Evolutionary conservation across 35 echinoderm and acorn worm genomes (phyloP).

Genomic region (Hemicentrotus pulcherrimus): DNA sequence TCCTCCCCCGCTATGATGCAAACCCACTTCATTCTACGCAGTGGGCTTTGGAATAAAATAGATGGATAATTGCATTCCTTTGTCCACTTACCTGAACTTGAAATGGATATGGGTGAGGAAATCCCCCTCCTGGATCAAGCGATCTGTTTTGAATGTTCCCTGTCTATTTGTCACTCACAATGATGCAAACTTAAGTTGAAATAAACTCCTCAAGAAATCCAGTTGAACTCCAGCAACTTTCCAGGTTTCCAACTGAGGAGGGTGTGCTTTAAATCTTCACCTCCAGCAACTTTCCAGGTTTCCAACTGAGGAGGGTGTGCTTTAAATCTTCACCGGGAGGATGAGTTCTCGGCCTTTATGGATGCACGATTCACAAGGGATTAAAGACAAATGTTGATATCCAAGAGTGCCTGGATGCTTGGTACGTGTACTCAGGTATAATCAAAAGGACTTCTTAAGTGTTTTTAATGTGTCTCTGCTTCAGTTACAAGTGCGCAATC

Average conservation of each 20-base stretch:
- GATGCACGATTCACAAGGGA: neutral
- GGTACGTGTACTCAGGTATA: neutral
- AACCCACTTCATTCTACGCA: neutral
- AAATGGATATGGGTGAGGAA: neutral
- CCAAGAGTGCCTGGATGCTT: neutral
- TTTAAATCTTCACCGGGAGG: neutral
- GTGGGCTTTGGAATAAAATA: neutral
- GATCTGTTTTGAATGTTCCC: neutral
- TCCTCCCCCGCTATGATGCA: neutral
- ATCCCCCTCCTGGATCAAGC: neutral
- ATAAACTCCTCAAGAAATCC: neutral
- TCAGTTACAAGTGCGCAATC: neutral
- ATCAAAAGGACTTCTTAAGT: neutral
- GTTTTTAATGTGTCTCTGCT: neutral
- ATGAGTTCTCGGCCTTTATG: no score
- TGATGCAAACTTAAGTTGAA: neutral
- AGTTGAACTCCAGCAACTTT: neutral
- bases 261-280: neutral
- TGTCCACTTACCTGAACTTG: neutral
- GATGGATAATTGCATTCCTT: neutral
- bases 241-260: neutral
- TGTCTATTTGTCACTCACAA: neutral
- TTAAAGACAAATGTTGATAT: neutral
- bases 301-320: neutral
- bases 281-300: conserved; percentile 3